Base-by-base conservation (phyloP, 2,888 invertebrate genomes). In the Metacarcinus magister region DNA sequence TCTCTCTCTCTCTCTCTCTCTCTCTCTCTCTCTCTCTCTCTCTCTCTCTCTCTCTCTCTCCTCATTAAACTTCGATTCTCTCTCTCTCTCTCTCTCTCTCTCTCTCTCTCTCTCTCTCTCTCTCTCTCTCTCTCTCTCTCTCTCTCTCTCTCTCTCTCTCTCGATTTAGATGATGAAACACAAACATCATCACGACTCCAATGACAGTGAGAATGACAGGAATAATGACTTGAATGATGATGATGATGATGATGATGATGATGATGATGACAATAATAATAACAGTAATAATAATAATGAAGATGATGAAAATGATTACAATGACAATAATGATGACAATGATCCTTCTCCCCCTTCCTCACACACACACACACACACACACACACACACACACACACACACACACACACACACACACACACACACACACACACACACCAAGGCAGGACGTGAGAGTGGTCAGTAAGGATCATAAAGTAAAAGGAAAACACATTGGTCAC, bases 51-150 rank as follows among this genome's bases (percentile, higher is more conserved):
- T 67, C 67, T 16, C 16, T 67, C 16, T 67, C 16, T 67, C 67
- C 67, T 67, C 67, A 23, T n/a, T 67, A 19, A 23, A 67, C n/a
- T 67, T n/a, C n/a, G 67, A 23, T 67, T 67, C 67, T 67, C 67
- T 67, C 67, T 67, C 67, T 60, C 60, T 60, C 60, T 60, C 60
- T 60, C 60, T 60, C 60, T 60, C 60, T 60, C 60, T 60, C 60
- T 60, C 60, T 60, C 60, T 60, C 60, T 60, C 60, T 60, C 10
- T 60, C 60, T 60, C 60, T 60, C 60, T 60, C 60, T 60, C 60
- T 60, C 60, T 60, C 60, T 60, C 60, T 60, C 60, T 60, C 60
- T 60, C 60, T 60, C 60, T 67, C 67, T 67, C 67, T 67, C 67
- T 67, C 67, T 67, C 67, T 67, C 67, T 67, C 67, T 67, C 67